Conservation (phyloP, 2,888 invertebrate species). For the Machimus atricapillus region DNA sequence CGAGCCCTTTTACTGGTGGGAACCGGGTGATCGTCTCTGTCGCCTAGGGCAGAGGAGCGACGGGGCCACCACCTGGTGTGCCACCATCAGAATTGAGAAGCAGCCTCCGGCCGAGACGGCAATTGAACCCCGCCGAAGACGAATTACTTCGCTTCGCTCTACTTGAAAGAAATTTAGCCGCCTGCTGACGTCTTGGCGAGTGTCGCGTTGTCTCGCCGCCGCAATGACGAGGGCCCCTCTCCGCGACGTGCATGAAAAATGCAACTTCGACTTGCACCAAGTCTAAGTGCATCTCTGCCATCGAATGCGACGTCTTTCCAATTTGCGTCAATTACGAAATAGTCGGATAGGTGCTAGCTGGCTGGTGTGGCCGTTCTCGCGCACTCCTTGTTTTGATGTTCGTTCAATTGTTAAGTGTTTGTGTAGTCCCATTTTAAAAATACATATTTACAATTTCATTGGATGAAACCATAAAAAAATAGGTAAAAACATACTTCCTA, state of each 20-base stretch:
- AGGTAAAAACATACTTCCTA: no score
- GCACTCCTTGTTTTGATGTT: not conserved
- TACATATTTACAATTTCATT: no score
- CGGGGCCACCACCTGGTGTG: not conserved
- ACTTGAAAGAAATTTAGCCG: not conserved
- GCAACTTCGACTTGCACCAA: not conserved
- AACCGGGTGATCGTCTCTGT: not conserved
- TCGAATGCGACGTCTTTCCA: not conserved
- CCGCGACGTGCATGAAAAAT: not conserved
- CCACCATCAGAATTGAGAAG: not conserved
- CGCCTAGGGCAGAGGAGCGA: not conserved
- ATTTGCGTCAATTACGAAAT: not conserved
- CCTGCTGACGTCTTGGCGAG: not conserved
- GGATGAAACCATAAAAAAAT: no score
- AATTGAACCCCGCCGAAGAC: not conserved
- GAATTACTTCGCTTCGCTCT: not conserved
- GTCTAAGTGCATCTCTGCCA: not conserved
- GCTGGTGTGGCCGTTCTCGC: not conserved
- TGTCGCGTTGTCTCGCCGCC: not conserved
- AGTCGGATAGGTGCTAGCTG: not conserved
- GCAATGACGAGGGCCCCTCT: not conserved
- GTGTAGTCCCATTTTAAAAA: no score
- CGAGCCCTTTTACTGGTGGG: not conserved
- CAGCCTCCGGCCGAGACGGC: not conserved
- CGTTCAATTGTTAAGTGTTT: not conserved